A percentile compares a stretch with the other conserved stretches of the same genome.
Conservation (phyloP, 2,113 vertebrate genomes). For the Desmodus rotundus region DNA sequence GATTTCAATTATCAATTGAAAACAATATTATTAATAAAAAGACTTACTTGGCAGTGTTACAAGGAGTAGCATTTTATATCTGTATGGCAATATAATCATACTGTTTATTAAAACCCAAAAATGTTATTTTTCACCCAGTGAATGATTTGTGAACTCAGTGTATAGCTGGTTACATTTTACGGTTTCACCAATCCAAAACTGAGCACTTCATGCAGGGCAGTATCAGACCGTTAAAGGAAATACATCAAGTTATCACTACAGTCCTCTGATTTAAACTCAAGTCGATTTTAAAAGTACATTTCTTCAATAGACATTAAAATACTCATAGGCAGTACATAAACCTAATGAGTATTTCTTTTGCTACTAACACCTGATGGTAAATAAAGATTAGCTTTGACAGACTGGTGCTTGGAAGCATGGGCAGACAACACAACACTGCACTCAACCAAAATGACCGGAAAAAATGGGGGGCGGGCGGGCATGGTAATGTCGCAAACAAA, state of each 20-base stretch:
- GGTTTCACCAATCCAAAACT: conserved; percentile 6
- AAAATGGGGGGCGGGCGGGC: not conserved
- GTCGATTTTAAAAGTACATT: conserved; percentile 15
- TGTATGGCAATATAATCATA: not conserved
- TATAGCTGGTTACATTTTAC: not conserved
- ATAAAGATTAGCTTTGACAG: not conserved
- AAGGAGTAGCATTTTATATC: not conserved
- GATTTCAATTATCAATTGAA: conserved; percentile 20
- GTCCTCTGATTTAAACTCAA: not conserved
- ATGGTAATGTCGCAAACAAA: not conserved
- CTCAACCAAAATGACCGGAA: not conserved
- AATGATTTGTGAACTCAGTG: not conserved
- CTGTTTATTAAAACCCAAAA: not conserved
- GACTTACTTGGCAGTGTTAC: conserved; percentile 3
- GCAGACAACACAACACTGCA: not conserved
- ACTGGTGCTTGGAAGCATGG: not conserved
- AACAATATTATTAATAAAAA: not conserved
- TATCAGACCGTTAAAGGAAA: not conserved
- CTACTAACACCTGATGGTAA: not conserved
- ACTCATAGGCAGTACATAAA: not conserved
- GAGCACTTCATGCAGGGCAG: not conserved
- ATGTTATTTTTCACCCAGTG: not conserved
- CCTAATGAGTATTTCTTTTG: not conserved
- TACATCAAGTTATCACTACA: not conserved
- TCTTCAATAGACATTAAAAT: conserved; percentile 16